phyloP scores from a whole-genome alignment of 2,888 invertebrate species.

The Reticulitermes lucifugus region DNA sequence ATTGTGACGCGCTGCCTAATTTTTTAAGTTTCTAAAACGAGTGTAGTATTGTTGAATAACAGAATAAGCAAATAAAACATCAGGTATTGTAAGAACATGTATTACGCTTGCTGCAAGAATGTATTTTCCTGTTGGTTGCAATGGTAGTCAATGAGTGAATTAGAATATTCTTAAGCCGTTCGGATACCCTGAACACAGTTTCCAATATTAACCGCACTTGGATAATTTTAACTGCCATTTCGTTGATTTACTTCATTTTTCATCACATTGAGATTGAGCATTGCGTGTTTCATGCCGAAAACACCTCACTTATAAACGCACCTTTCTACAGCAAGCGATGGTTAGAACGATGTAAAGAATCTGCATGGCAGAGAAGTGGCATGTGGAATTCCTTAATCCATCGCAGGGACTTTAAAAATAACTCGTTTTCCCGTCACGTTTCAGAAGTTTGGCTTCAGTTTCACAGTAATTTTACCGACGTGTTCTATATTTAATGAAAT shows the following conservation, averaged over 20 bases:
- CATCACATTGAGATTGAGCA: neutral
- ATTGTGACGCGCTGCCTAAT: no score
- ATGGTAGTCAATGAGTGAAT: neutral
- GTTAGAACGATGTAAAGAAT: neutral
- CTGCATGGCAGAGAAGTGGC: neutral
- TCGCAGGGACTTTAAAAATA: neutral
- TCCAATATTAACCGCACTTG: neutral
- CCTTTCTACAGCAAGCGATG: neutral
- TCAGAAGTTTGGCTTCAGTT: neutral
- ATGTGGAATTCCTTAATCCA: neutral
- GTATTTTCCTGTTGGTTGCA: no score
- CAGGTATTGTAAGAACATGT: no score
- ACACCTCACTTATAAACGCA: neutral
- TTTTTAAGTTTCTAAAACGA: no score
- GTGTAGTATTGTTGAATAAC: no score
- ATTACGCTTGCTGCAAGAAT: no score
- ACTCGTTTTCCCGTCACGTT: neutral
- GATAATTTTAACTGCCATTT: neutral
- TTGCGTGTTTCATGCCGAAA: neutral
- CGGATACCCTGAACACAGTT: neutral
- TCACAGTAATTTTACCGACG: neutral
- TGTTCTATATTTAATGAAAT: neutral
- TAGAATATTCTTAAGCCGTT: neutral
- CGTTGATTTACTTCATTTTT: neutral
- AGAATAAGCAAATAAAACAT: no score